phyloP scores from a whole-genome alignment of 2,113 vertebrate species.

The Melospiza georgiana region DNA sequence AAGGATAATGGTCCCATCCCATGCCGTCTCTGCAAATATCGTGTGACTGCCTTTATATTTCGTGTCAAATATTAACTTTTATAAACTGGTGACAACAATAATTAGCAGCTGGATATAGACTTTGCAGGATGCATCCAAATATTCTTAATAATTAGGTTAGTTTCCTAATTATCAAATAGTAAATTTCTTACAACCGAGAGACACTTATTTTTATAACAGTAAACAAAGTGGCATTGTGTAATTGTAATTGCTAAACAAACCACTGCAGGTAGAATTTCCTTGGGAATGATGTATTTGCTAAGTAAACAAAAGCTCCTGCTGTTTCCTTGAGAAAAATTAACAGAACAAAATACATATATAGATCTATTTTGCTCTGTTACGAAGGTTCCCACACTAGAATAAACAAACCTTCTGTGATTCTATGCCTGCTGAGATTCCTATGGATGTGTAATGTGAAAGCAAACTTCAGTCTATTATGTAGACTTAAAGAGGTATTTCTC shows the following conservation, averaged over 20 bases:
- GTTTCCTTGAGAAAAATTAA: slow-evolving; percentile 64
- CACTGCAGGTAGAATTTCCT: slow-evolving; percentile 19
- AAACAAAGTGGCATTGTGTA: background rate
- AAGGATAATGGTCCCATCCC: background rate
- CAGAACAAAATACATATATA: background rate
- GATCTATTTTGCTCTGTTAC: background rate
- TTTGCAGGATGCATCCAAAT: background rate
- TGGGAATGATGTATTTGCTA: slow-evolving; percentile 2
- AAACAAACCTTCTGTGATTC: background rate
- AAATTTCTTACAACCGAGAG: background rate
- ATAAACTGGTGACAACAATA: background rate
- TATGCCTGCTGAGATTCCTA: background rate
- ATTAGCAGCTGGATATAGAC: background rate
- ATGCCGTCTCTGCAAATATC: background rate
- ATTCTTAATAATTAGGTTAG: background rate
- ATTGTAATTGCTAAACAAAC: slow-evolving; percentile 26
- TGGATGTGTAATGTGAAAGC: background rate
- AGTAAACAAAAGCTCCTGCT: background rate
- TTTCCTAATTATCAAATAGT: background rate
- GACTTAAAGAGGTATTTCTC: background rate
- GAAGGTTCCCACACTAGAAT: slow-evolving; percentile 17
- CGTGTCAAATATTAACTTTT: background rate
- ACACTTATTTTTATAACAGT: background rate
- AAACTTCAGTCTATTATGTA: background rate
- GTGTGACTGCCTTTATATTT: background rate